Percentiles rank a stretch among this genome's conserved stretches.
These are phyloP conservation scores for Dendrocincla fuliginosa DNA, from an alignment of 2,797 vertebrate genomes.

Conservation along the genomic window DNA sequence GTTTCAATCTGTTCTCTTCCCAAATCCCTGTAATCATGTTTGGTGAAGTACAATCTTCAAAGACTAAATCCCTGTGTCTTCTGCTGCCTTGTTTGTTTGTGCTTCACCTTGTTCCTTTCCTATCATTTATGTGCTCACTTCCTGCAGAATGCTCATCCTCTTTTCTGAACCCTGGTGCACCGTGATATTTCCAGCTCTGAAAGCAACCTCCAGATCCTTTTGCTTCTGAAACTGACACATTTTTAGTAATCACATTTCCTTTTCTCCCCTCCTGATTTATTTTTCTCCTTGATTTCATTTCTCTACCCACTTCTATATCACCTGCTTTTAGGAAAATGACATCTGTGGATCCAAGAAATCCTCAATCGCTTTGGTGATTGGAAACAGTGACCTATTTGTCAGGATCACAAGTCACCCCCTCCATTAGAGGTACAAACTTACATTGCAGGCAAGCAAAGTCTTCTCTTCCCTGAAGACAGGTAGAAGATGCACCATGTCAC, in stretches of 20 bases:
- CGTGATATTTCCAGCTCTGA: background rate
- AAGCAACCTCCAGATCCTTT: background rate
- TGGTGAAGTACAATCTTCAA: background rate
- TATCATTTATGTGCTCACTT: background rate
- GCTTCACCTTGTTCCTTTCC: background rate
- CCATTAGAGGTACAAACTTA: background rate
- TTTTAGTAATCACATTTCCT: background rate
- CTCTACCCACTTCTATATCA: background rate
- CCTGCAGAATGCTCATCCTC: background rate
- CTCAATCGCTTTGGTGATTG: background rate
- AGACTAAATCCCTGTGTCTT: background rate
- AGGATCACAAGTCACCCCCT: background rate
- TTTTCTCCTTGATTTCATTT: background rate
- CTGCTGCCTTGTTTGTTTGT: background rate
- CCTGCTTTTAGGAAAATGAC: background rate
- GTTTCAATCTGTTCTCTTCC: background rate
- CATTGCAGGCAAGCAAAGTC: background rate
- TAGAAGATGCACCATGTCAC: background rate
- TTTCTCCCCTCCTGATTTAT: background rate
- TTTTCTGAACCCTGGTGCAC: background rate
- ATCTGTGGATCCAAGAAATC: background rate
- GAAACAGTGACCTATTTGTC: background rate
- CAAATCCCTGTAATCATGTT: accelerated
- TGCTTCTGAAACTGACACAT: background rate
- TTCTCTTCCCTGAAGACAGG: background rate